These are phyloP conservation scores for Adineta ricciae DNA, from an alignment of 2,888 invertebrate species.

Conservation along the genomic window DNA sequence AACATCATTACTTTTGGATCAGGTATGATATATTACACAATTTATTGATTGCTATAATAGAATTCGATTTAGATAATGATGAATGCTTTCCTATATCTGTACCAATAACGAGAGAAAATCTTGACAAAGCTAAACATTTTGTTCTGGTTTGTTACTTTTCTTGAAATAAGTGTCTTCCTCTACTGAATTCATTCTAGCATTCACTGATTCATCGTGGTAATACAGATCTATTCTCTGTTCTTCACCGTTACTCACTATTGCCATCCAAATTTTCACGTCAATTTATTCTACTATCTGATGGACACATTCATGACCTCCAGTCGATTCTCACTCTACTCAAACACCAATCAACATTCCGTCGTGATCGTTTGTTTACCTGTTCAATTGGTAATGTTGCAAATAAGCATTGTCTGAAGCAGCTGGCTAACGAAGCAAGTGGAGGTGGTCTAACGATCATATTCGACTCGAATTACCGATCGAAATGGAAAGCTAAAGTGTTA, in stretches of 20 bases:
- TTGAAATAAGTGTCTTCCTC: too few species aligned
- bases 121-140: constrained; percentile 1
- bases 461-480: constrained; percentile 4
- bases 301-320: not conserved
- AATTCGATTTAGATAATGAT: not conserved
- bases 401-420: constrained; percentile 25
- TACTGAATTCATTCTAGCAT: not conserved
- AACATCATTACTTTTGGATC: not conserved
- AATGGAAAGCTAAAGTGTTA: constrained; percentile 37
- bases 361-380: constrained; percentile 34
- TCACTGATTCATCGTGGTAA: not conserved
- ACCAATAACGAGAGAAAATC: not conserved
- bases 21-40: not conserved
- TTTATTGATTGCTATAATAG: too few species aligned
- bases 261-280: not conserved
- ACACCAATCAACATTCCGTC: not conserved
- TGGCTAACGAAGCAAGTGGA: not conserved
- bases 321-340: not conserved
- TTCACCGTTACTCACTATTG: not conserved
- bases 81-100: not conserved
- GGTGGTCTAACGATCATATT: not conserved
- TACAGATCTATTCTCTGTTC: constrained; percentile 7
- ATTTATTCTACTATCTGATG: not conserved
- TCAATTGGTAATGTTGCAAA: constrained; percentile 28
- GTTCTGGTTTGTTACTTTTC: not conserved